A percentile compares a stretch with the other conserved stretches of the same genome.
phyloP scores from a whole-genome alignment of 37 sponge, comb jelly and placozoan genomes.

The Aphrocallistes beatrix region DNA sequence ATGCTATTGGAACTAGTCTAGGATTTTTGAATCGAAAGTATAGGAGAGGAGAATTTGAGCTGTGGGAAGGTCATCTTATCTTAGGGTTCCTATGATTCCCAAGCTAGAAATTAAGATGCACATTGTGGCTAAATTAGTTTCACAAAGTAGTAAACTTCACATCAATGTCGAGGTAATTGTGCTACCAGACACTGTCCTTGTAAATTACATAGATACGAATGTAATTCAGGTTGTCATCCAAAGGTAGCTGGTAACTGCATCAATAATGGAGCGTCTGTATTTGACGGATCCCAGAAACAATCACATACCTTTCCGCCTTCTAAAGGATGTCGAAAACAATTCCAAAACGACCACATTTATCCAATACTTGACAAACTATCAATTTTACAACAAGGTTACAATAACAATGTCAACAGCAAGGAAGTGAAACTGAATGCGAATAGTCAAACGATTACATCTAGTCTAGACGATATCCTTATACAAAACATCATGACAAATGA shows the following conservation, averaged over 20 bases:
- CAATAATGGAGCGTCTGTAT: too few species aligned
- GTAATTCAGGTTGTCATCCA: background rate
- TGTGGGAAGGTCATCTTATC: too few species aligned
- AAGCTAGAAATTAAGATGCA: too few species aligned
- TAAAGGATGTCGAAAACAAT: background rate
- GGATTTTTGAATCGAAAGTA: too few species aligned
- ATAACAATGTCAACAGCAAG: background rate
- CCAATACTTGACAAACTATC: background rate
- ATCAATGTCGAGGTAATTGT: too few species aligned
- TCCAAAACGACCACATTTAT: background rate
- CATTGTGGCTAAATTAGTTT: too few species aligned
- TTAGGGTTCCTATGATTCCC: too few species aligned
- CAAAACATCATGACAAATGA: background rate
- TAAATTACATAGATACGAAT: background rate
- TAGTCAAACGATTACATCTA: background rate
- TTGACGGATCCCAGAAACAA: background rate
- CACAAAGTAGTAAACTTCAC: too few species aligned
- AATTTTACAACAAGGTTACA: background rate
- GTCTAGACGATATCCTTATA: background rate
- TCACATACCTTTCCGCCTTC: background rate
- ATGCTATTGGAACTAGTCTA: too few species aligned
- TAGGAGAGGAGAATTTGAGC: too few species aligned
- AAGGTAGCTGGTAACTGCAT: background rate
- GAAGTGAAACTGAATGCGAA: background rate
- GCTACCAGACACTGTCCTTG: background rate